A percentile compares a stretch with the other conserved stretches of the same genome.
phyloP scores from a whole-genome alignment of 2,113 vertebrate species.

The Malurus alboscapulatus region DNA sequence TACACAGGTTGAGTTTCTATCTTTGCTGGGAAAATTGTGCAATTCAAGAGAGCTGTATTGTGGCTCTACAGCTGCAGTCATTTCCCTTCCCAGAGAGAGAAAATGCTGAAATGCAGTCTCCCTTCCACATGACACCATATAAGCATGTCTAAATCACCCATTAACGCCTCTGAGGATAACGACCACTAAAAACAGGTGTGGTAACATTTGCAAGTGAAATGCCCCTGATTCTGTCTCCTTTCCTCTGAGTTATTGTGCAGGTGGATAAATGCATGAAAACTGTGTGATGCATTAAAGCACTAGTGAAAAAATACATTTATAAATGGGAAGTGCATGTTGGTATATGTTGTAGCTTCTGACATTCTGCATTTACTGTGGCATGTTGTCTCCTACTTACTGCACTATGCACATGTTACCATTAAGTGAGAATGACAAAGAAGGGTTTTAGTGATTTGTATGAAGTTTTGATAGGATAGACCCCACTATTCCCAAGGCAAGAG shows the following conservation, averaged over 20 bases:
- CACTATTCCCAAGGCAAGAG: neutral
- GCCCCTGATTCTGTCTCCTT: neutral
- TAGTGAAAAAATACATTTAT: neutral
- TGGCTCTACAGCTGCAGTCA: neutral
- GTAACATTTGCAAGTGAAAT: fast-evolving
- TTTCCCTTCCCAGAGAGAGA: neutral
- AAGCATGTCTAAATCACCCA: neutral
- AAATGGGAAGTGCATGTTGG: neutral
- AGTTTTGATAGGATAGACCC: neutral
- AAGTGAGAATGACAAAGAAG: neutral
- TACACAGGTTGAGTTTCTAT: neutral
- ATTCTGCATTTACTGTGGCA: neutral
- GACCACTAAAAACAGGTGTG: neutral
- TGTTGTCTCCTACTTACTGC: neutral
- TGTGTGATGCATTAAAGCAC: neutral
- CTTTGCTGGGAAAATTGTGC: neutral
- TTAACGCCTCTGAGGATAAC: neutral
- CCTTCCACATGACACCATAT: neutral
- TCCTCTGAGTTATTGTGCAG: neutral
- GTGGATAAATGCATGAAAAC: neutral
- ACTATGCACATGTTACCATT: neutral
- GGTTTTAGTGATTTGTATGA: neutral
- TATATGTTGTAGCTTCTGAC: neutral
- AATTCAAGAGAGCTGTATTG: neutral
- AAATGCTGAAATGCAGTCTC: neutral